Evolutionary conservation across 2,113 vertebrate genomes (phyloP).

Genomic region (Ailurus styani): DNA sequence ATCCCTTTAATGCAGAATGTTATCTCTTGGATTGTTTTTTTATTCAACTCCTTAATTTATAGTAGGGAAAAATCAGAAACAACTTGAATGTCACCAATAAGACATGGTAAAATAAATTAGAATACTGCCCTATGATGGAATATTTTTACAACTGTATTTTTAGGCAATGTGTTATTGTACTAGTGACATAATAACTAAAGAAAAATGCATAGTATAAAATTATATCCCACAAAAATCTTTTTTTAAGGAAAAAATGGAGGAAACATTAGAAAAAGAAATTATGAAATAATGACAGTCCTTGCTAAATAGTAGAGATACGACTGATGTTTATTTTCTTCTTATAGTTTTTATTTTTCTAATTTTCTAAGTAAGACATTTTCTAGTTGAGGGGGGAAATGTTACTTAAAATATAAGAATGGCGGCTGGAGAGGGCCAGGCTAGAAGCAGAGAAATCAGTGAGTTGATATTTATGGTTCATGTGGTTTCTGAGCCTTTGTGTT

Average conservation of each 20-base stretch:
- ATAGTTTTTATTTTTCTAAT: conserved; percentile 12
- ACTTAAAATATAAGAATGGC: background rate
- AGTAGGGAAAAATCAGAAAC: background rate
- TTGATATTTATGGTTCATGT: background rate
- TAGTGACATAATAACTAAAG: background rate
- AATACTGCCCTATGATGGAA: background rate
- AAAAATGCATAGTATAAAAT: background rate
- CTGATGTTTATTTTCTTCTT: background rate
- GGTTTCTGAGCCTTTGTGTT: background rate
- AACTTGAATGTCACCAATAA: background rate
- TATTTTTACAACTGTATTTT: background rate
- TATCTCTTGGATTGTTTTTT: background rate
- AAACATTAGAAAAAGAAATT: background rate
- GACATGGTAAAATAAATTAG: background rate
- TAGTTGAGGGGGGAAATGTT: background rate
- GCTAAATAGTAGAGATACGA: background rate
- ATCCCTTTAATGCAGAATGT: background rate
- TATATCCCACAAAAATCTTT: background rate
- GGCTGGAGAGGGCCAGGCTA: background rate
- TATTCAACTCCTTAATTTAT: background rate
- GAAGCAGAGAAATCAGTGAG: background rate
- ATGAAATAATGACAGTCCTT: background rate
- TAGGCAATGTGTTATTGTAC: background rate
- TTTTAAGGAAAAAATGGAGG: background rate
- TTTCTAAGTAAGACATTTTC: background rate